phyloP scores from a whole-genome alignment of 1,140 invertebrate species.

The Cyphomyrmex costatus region DNA sequence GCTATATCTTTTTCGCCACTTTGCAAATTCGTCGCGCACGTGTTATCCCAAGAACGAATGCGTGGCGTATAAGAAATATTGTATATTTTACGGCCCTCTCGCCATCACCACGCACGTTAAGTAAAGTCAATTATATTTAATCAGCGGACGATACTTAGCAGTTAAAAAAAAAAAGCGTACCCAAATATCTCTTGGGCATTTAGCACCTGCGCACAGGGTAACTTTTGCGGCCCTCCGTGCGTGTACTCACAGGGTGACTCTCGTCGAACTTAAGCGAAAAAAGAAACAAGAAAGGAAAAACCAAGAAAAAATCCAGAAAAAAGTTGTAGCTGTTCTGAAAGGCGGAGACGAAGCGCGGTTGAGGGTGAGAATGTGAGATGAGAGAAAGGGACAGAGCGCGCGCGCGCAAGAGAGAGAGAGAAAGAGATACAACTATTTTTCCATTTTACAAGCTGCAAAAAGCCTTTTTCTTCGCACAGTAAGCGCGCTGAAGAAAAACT shows the following conservation, averaged over 20 bases:
- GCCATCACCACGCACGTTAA: conserved; percentile 29
- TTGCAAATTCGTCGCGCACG: conserved; percentile 15
- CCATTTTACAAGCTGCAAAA: conserved; percentile 49
- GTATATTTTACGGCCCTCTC: conserved; percentile 34
- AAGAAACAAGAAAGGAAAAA: conserved; percentile 5
- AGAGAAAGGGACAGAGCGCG: conserved; percentile 2
- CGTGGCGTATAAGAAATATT: conserved; percentile 33
- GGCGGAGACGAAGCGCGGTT: not conserved
- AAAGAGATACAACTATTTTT: conserved; percentile 68
- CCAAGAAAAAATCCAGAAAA: conserved; percentile 33
- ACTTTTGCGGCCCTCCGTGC: conserved; percentile 51
- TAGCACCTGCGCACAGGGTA: conserved; percentile 57
- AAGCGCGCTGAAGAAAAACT: conserved; percentile 57
- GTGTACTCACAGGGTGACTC: conserved; percentile 53
- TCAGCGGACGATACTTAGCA: conserved; percentile 57
- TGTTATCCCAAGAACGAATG: conserved; percentile 14
- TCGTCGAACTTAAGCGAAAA: conserved; percentile 50
- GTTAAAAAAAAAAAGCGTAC: conserved; percentile 47
- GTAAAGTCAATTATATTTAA: conserved; percentile 66
- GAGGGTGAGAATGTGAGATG: conserved; percentile 44
- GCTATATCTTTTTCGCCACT: conserved; percentile 15
- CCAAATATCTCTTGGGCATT: conserved; percentile 39
- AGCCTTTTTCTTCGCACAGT: conserved; percentile 61
- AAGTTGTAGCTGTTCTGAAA: conserved; percentile 47
- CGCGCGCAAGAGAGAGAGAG: conserved; percentile 10